Conservation (phyloP, 1,140 invertebrate genomes). For the Cylas formicarius region DNA sequence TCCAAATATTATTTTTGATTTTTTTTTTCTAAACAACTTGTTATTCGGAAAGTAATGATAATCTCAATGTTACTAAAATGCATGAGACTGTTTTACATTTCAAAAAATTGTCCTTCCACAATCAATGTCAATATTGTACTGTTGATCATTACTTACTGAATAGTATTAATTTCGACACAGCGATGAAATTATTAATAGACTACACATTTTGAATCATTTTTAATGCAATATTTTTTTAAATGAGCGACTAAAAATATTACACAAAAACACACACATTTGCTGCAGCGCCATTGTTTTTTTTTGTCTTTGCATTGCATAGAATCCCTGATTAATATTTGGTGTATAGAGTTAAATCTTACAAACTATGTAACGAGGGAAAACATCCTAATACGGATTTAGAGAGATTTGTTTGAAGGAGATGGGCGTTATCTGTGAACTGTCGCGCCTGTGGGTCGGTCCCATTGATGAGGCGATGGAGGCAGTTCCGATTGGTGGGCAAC, state of each 20-base stretch:
- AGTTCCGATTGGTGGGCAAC: constrained; percentile 95
- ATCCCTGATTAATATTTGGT: constrained; percentile 42
- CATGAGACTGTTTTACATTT: constrained; percentile 10
- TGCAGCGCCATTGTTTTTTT: constrained; percentile 36
- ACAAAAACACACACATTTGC: constrained; percentile 28
- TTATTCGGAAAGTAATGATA: constrained; percentile 5
- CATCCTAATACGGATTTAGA: constrained; percentile 18
- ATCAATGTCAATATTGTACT: constrained; percentile 21
- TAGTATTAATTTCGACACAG: constrained; percentile 16
- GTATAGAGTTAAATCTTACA: constrained; percentile 29
- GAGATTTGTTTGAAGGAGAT: constrained; percentile 14
- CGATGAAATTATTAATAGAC: constrained; percentile 12
- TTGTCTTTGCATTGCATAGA: constrained; percentile 35
- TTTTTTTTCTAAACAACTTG: constrained; percentile 14
- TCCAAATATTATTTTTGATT: constrained; percentile 15
- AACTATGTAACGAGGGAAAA: no score
- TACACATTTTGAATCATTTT: constrained; percentile 17
- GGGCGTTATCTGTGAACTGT: constrained; percentile 30
- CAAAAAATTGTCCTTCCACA: constrained; percentile 6
- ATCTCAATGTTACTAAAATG: constrained; percentile 6
- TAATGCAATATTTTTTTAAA: constrained; percentile 27
- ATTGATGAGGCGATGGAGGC: constrained; percentile 94
- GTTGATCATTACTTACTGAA: constrained; percentile 32
- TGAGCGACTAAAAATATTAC: constrained; percentile 35
- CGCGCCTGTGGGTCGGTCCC: constrained; percentile 68